phyloP scores from a whole-genome alignment of 2,888 invertebrate species.

The Aleiodes alternator region DNA sequence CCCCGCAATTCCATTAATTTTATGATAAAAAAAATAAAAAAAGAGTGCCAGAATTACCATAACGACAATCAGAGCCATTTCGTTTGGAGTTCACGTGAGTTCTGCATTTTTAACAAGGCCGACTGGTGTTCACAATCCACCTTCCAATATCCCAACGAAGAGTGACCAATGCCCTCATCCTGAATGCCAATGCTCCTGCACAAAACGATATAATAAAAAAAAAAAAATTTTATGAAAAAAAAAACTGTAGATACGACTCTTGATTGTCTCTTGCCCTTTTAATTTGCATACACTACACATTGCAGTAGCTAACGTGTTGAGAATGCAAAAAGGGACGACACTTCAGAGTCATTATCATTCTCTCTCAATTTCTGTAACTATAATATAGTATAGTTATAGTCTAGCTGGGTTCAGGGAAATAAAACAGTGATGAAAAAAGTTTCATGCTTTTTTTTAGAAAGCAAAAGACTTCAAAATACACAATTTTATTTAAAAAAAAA shows the following conservation, averaged over 20 bases:
- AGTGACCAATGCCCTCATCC: slow-evolving; percentile 43
- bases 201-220: not conserved
- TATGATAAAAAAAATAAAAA: not conserved
- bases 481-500: not conserved
- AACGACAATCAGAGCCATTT: slow-evolving; percentile 21
- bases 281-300: slow-evolving; percentile 47
- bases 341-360: too few relatives aligned
- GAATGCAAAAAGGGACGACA: too few relatives aligned
- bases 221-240: too few relatives aligned
- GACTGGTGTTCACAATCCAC: slow-evolving; percentile 43
- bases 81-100: slow-evolving; percentile 10
- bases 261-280: slow-evolving; percentile 23
- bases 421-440: too few relatives aligned
- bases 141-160: slow-evolving; percentile 28
- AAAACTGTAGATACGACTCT: not conserved
- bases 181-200: slow-evolving; percentile 12
- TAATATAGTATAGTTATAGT: too few relatives aligned
- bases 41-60: not conserved
- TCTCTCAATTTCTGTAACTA: too few relatives aligned
- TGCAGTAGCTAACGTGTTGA: slow-evolving; percentile 33
- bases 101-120: slow-evolving; percentile 50
- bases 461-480: not conserved
- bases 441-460: too few relatives aligned
- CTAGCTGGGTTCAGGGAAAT: too few relatives aligned
- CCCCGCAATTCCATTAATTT: not conserved